Base-by-base conservation (phyloP, 2,113 vertebrate genomes). In the Petroica traversi region DNA sequence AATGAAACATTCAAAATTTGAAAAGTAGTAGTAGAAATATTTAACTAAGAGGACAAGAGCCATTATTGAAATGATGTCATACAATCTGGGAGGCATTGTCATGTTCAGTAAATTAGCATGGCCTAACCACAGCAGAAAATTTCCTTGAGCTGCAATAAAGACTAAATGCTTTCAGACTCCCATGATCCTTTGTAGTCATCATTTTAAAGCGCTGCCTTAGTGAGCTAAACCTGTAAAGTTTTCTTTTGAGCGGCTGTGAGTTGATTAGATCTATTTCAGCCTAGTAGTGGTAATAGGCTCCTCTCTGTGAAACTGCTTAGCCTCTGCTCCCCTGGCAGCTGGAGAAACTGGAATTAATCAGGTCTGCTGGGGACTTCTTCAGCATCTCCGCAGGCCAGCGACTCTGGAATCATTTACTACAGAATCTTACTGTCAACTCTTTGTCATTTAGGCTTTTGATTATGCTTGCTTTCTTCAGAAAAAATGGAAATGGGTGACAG, bases 361-460 rank as follows among this genome's bases (percentile, higher is more conserved):
- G 99, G 98, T 99, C 99, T 99, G 98, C 99, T 99, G 99, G 99
- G 99, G 99, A 98, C 99, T 98, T 99, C 98, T 98, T 98, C 98
- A 92, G 98, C 98, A 98, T 98, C 99, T 99, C 99, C 91, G 98
- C 99, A 98, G 99, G 99, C 98, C 97, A 99, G 98, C 98, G 98
- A 98, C 99, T 99, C 99, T 98, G 98, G 98, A 99, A 99, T 99
- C 99, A 99, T 99, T 99, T 99, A 99, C 98, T 98, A 98, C 98
- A 99, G 99, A 99, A 99, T 99, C 99, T 99, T 98, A 99, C 99
- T 99, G 99, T 99, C 99, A 99, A 99, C 98, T 99, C 99, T 99
- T 99, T 99, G 99, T 99, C 99, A 99, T 99, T 99, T 99, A 99
- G 98, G 98, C 98, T 99, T 99, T 99, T 99, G 99, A 99, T 99